Evolutionary conservation across 1,140 invertebrate species (phyloP), one percentile per base, ranked within the genome.

Genomic region (Formica exsecta): DNA sequence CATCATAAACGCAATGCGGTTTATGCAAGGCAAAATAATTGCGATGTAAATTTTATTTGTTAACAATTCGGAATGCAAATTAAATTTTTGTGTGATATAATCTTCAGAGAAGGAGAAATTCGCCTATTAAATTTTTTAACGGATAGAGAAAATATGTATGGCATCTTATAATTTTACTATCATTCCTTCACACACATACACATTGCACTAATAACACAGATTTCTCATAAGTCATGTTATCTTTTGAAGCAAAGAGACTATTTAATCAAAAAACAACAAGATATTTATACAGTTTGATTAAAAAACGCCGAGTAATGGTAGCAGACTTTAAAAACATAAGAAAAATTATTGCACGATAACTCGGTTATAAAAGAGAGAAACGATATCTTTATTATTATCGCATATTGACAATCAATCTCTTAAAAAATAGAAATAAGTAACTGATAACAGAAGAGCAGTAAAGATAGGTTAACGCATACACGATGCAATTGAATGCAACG

Each of bases 401-500:
- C 13, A 16, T 25, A 5, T 5, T 44, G 8, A 19, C 25, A 0
- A 8, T 36, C n/a, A 66, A 51, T 77, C 9, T 11, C 9, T 44
- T 25, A 38, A 22, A 38, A 65, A 77, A n/a, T 13, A 65, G 3
- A 68, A 36, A 8, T 6, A 41, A 41, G 41, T 7, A 41, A 38
- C 41, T 11, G 5, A 29, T 76, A 51, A 79, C n/a, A 44, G 13
- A 38, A 66, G 16, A 6, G 48, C 38, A n/a, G n/a, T 3, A 41
- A 22, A 22, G 22, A 22, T 22, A 22, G 77, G 38, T 51, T 44
- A 70, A 71, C 36, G 19, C 32, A 59, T 76, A 79, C 54, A 32
- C 61, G 36, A 70, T 57, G 51, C 44, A 80, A 54, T 80, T 70
- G 29, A 29, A 66, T 44, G 32, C 9, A 80, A 71, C 65, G 65